Percentiles rank a stretch among this genome's conserved stretches.
phyloP scores from a whole-genome alignment of 2,113 vertebrate species.

The Oenanthe melanoleuca region DNA sequence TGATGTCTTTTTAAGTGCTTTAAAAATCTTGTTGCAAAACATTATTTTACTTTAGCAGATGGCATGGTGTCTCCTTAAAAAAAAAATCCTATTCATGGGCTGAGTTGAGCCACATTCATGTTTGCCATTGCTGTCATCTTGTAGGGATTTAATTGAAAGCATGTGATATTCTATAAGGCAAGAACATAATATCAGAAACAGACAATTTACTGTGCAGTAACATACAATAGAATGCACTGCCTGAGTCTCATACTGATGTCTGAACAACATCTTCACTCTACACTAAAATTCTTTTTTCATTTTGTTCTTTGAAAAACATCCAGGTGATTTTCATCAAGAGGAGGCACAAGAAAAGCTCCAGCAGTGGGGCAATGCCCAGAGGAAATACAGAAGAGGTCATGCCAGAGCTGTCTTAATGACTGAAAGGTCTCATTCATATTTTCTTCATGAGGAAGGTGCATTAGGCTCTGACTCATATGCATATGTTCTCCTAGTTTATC shows the following conservation, averaged over 20 bases:
- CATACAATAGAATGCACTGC: background rate
- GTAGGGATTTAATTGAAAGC: slow-evolving; percentile 1
- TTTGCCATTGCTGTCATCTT: slow-evolving; percentile 55
- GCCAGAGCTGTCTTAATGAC: background rate
- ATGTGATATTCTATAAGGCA: slow-evolving; percentile 39
- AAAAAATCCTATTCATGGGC: slow-evolving; percentile 28
- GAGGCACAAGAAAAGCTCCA: background rate
- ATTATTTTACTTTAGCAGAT: slow-evolving; percentile 59
- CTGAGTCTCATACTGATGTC: slow-evolving; percentile 5
- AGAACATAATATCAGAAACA: slow-evolving; percentile 36
- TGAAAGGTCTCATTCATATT: slow-evolving; percentile 18
- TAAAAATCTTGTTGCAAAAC: slow-evolving; percentile 48
- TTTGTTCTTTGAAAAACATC: background rate
- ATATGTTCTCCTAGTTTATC: background rate
- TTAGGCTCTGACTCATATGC: background rate
- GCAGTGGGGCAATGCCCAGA: background rate
- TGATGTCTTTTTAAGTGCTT: slow-evolving; percentile 42
- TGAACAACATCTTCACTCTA: slow-evolving; percentile 9
- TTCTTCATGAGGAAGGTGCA: background rate
- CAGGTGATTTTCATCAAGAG: background rate
- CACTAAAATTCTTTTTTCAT: background rate
- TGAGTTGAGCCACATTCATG: slow-evolving; percentile 50
- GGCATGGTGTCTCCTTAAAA: background rate
- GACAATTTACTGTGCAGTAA: slow-evolving; percentile 26
- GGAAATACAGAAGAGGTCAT: background rate